Base-by-base conservation (phyloP, 92 coral and sea anemone genomes). In the Plumapathes pennacea region DNA sequence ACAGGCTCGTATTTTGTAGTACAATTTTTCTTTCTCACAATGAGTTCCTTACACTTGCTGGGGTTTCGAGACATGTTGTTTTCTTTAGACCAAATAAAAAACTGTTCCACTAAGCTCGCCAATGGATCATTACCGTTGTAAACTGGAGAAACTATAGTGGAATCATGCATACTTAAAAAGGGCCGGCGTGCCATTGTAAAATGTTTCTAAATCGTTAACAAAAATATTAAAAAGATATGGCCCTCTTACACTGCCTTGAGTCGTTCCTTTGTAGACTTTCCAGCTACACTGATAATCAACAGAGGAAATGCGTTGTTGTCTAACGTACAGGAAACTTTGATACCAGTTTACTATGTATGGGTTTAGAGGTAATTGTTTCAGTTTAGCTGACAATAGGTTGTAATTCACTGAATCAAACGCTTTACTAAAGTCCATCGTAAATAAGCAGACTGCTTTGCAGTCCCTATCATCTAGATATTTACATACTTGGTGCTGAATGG, bases 371-470 rank as follows among this genome's bases (percentile, higher is more conserved):
- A 72, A 28, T 1, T 46, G 22, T 52, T 72, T 64, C 10, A 80
- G 64, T 46, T 70, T 52, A 28, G 10, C 11, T n/a, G 72, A 30
- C 38, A 77, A 43, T 12, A 69, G 36, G 40, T 64, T 38, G 29
- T 80, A 76, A 11, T 70, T 71, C n/a, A 72, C 80, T 28, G 59
- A 48, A 38, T 78, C 74, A 46, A 79, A 79, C 23, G 80, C 86
- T 64, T 80, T 71, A 45, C 80, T 71, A 38, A 71, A 71, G 44
- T 80, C 86, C 86, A 80, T 80, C 12, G 75, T 51, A 50, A 80
- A 80, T 14, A 63, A 40, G 13, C 86, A 50, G 20, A 72, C 69
- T 19, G 85, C 79, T 61, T 52, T 78, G 34, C 85, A 78, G 46
- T 78, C 48, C 23, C 73, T 67, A 34, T 71, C 43, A 39, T 71